Evolutionary conservation across 2,888 invertebrate genomes (phyloP).

Genomic region (Microdon myrmicae): DNA sequence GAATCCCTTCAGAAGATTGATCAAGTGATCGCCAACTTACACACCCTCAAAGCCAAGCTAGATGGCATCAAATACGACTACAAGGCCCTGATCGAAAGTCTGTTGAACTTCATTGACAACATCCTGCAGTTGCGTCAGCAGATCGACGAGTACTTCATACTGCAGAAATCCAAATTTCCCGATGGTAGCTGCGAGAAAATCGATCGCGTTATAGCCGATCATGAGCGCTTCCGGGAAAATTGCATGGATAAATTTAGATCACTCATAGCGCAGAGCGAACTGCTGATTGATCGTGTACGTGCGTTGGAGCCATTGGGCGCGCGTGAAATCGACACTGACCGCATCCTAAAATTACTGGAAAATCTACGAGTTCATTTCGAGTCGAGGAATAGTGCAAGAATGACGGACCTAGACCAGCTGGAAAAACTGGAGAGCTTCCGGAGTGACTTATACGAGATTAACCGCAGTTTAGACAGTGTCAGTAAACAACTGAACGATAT

Average conservation of each 20-base stretch:
- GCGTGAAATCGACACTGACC: slow-evolving; percentile 76
- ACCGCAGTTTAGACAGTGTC: slow-evolving; percentile 76
- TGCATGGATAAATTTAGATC: slow-evolving; percentile 75
- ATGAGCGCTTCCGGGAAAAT: slow-evolving; percentile 74
- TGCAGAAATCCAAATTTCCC: slow-evolving; percentile 54
- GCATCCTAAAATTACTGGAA: slow-evolving; percentile 73
- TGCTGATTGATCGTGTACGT: slow-evolving; percentile 75
- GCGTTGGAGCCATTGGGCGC: slow-evolving; percentile 77
- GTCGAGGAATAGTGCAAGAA: slow-evolving; percentile 71
- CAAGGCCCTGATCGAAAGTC: slow-evolving; percentile 75
- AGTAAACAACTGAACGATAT: slow-evolving; percentile 73
- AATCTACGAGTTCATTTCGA: slow-evolving; percentile 74
- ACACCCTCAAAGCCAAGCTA: slow-evolving; percentile 74
- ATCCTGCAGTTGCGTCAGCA: slow-evolving; percentile 73
- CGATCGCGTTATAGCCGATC: slow-evolving; percentile 71
- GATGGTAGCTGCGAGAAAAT: slow-evolving; percentile 67
- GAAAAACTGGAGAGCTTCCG: slow-evolving; percentile 77
- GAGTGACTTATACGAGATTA: slow-evolving; percentile 77
- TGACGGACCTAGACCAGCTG: slow-evolving; percentile 73
- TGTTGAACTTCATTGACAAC: slow-evolving; percentile 77
- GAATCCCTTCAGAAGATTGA: slow-evolving; percentile 69
- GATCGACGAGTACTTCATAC: slow-evolving; percentile 70
- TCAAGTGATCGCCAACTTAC: slow-evolving; percentile 74
- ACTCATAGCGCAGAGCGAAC: slow-evolving; percentile 75
- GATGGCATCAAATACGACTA: slow-evolving; percentile 78